A percentile compares a stretch with the other conserved stretches of the same genome.
These are phyloP conservation scores for Vireo griseus DNA, from an alignment of 2,797 vertebrate species.

Conservation along the genomic window DNA sequence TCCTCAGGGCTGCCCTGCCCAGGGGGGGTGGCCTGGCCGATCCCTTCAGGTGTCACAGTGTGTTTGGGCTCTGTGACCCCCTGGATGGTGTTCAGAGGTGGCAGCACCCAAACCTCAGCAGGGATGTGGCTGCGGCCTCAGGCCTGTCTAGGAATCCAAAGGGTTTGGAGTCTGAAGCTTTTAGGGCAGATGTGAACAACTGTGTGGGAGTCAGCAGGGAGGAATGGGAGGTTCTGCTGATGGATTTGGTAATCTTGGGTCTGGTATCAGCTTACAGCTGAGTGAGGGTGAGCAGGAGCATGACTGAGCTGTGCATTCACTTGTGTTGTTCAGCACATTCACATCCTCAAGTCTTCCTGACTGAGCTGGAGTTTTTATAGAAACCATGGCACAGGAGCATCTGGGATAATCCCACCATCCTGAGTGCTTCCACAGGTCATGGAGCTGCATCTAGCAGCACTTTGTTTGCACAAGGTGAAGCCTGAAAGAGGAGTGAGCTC, in stretches of 20 bases:
- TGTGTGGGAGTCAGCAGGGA: background rate
- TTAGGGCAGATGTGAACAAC: background rate
- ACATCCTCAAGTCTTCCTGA: accelerated
- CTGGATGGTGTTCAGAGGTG: background rate
- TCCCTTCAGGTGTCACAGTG: accelerated
- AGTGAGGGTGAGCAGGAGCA: background rate
- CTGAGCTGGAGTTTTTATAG: background rate
- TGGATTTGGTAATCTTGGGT: background rate
- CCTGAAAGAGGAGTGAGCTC: background rate
- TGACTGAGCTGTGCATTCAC: background rate
- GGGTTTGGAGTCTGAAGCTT: background rate
- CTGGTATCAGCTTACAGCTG: background rate
- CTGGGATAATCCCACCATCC: background rate
- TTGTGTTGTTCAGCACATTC: background rate
- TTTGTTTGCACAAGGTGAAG: background rate
- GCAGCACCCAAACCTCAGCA: background rate
- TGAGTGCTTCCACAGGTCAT: accelerated
- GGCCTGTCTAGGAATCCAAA: background rate
- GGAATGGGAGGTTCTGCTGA: background rate
- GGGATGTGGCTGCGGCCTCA: background rate
- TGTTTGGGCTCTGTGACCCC: background rate
- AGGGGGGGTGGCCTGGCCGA: background rate
- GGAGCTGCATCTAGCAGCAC: background rate
- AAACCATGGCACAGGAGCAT: accelerated
- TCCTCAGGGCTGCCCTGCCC: background rate